Percentiles rank a stretch among this genome's conserved stretches.
phyloP scores from a whole-genome alignment of 2,797 vertebrate genomes.

The Aulostomus chinensis region DNA sequence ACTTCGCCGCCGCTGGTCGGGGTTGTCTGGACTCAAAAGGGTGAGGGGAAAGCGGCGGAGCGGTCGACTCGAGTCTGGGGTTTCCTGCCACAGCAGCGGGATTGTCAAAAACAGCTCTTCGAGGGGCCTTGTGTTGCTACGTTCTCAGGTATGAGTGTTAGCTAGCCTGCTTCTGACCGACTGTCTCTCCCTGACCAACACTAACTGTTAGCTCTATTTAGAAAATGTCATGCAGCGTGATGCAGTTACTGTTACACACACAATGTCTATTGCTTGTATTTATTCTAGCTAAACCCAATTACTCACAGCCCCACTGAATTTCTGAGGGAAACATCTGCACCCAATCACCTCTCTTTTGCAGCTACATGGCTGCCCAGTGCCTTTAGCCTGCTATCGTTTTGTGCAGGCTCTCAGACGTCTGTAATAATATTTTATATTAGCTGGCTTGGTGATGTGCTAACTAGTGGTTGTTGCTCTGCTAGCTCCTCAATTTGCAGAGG shows the following conservation, averaged over 20 bases:
- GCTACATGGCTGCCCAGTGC: slow-evolving; percentile 47
- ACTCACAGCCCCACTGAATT: slow-evolving; percentile 35
- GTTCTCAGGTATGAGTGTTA: slow-evolving; percentile 75
- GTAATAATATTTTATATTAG: slow-evolving; percentile 29
- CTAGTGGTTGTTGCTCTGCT: slow-evolving; percentile 35
- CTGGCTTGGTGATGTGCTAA: slow-evolving; percentile 47
- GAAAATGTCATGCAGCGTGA: slow-evolving; percentile 50
- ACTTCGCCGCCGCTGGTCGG: slow-evolving; percentile 77
- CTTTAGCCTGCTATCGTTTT: slow-evolving; percentile 40
- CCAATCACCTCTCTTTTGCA: slow-evolving; percentile 67
- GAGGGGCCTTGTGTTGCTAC: slow-evolving; percentile 71
- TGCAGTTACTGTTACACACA: slow-evolving; percentile 19
- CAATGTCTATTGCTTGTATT: slow-evolving; percentile 32
- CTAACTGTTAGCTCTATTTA: slow-evolving; percentile 48
- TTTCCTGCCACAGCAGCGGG: slow-evolving; percentile 80
- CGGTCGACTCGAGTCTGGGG: slow-evolving; percentile 77
- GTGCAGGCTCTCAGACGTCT: neutral
- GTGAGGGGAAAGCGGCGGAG: slow-evolving; percentile 76
- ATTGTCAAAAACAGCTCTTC: slow-evolving; percentile 75
- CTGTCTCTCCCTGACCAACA: slow-evolving; percentile 24
- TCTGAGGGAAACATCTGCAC: slow-evolving; percentile 71
- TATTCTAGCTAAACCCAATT: slow-evolving; percentile 61
- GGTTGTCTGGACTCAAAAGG: slow-evolving; percentile 70
- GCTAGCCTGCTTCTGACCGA: slow-evolving; percentile 67
- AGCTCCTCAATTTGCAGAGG: slow-evolving; percentile 31